These are phyloP conservation scores for Charanyca ferruginea DNA, from an alignment of 2,888 invertebrate species.

Conservation along the genomic window DNA sequence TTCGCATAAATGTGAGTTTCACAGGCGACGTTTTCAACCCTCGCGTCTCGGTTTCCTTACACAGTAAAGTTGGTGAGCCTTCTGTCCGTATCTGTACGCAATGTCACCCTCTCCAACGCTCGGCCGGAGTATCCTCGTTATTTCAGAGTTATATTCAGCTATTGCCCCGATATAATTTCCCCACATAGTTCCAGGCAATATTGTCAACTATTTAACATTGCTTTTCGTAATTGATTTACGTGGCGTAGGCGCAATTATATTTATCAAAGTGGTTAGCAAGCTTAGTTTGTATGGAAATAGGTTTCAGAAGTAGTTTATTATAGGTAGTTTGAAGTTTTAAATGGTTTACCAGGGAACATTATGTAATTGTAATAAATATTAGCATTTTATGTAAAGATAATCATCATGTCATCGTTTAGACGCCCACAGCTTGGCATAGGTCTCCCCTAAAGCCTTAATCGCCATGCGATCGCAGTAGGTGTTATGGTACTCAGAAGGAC, in stretches of 20 bases:
- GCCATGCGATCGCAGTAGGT: no score
- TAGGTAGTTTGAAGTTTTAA: not conserved
- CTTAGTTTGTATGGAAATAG: constrained; percentile 44
- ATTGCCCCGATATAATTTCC: constrained; percentile 76
- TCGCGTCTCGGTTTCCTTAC: no score
- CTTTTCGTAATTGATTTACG: constrained; percentile 77
- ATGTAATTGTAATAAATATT: not conserved
- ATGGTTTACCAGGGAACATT: not conserved
- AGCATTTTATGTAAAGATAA: no score
- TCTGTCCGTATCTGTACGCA: not conserved
- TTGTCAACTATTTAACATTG: constrained; percentile 81
- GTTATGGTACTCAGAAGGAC: no score
- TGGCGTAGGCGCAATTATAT: constrained; percentile 42
- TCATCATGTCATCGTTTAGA: no score
- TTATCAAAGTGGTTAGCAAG: constrained; percentile 22
- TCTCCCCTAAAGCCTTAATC: no score
- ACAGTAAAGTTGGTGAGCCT: constrained; percentile 13
- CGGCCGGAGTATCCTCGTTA: constrained; percentile 67
- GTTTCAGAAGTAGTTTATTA: constrained; percentile 2
- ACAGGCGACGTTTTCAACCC: no score
- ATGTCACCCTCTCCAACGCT: constrained; percentile 34
- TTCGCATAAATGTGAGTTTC: no score
- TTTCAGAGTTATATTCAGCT: constrained; percentile 73
- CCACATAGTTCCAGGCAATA: constrained; percentile 78
- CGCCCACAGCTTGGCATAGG: no score